Conservation (phyloP, 2,113 vertebrate genomes). For the Odontophorus gujanensis region DNA sequence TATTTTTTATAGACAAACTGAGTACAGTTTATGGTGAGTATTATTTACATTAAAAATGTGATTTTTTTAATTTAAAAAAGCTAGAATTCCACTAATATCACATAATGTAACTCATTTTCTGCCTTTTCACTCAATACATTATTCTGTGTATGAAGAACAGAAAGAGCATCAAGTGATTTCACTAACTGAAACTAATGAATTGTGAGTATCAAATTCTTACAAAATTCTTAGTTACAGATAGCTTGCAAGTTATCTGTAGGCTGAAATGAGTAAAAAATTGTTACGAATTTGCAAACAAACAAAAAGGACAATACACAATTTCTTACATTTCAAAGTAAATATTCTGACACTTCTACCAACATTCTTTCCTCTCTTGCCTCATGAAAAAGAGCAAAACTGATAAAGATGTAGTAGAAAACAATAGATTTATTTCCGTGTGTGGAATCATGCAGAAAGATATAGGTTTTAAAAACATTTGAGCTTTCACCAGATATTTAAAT, state of each 20-base stretch:
- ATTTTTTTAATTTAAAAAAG: neutral
- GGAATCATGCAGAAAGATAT: neutral
- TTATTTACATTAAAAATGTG: neutral
- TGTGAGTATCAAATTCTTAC: neutral
- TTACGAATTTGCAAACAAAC: neutral
- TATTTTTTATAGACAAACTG: neutral
- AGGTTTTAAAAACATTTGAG: neutral
- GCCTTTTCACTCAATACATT: neutral
- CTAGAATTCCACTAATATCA: neutral
- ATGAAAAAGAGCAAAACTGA: neutral
- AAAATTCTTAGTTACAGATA: neutral
- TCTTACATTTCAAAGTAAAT: neutral
- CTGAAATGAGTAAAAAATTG: neutral
- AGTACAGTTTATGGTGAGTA: neutral
- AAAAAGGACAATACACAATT: neutral
- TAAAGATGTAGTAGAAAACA: neutral
- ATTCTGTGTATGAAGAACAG: neutral
- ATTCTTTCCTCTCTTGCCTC: neutral
- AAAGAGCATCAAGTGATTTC: neutral
- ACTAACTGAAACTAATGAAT: neutral
- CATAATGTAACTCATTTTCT: neutral
- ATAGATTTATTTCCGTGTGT: neutral
- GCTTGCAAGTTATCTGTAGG: neutral
- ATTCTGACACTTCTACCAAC: neutral
- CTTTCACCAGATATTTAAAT: constrained; percentile 1